Evolutionary conservation across 2,888 invertebrate species (phyloP), one percentile per base, ranked within the genome.

Genomic region (Athalia circularis): DNA sequence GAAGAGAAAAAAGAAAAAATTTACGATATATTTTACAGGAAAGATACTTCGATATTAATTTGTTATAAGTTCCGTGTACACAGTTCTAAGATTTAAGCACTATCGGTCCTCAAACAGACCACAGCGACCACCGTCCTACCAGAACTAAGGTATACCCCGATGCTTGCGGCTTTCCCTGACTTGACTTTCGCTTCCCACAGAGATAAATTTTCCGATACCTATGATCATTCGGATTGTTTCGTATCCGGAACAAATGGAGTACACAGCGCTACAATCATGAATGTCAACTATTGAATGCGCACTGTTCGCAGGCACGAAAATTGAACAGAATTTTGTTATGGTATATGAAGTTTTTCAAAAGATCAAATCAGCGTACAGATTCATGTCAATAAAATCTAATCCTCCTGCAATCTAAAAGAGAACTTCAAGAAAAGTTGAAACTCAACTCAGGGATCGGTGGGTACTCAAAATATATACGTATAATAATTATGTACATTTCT

Each of bases 151-250:
- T 59, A 72, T 29, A 29, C 13, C 3, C 72, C 59, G 11, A 72
- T 47, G 72, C 47, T 45, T 13, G 72, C 15, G 72, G 72, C 72
- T 72, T 72, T 72, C 72, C 57, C 72, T 72, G 59, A 45, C 57
- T 47, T 59, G 72, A 72, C 72, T 72, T 72, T 72, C 72, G 72
- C 72, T 72, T 48, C 47, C 57, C 9, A 59, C 13, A 57, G 43
- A 13, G 8, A 4, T 13, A 5, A 13, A 13, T 29, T 62, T 13
- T 62, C 62, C 8, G 8, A 8, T 62, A 68, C 50, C 52, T 11
- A 9, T 7, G 15, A 9, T n/a, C 5, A 54, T 52, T 29, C 54
- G 11, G 11, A 29, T 68, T 68, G 52, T 54, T 29, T 45, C 48
- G 13, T 65, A 13, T 15, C 6, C 8, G 11, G 48, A 11, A 65